A percentile compares a stretch with the other conserved stretches of the same genome.
These are phyloP conservation scores for Drosophila algonquin DNA, from an alignment of 2,888 invertebrate genomes.

Conservation along the genomic window DNA sequence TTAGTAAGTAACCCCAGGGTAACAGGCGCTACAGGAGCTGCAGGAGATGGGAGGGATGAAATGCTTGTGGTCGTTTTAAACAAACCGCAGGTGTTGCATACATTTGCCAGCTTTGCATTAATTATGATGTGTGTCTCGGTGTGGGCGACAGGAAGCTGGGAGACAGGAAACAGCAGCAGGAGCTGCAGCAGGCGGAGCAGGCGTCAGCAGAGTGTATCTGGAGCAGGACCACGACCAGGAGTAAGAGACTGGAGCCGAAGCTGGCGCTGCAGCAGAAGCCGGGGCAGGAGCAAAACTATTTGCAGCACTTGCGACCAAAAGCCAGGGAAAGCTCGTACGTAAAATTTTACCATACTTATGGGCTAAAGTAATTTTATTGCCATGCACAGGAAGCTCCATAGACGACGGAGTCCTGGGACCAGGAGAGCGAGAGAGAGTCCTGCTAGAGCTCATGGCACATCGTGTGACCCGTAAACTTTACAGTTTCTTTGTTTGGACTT, in stretches of 20 bases:
- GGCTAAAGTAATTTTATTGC: constrained; percentile 74
- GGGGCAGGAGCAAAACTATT: constrained; percentile 73
- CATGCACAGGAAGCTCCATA: constrained; percentile 68
- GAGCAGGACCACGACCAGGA: not conserved
- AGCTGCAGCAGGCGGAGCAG: not conserved
- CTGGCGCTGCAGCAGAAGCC: constrained; percentile 12
- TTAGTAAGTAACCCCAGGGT: constrained; percentile 6
- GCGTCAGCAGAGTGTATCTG: not conserved
- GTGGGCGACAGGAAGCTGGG: not conserved
- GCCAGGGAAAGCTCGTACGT: constrained; percentile 39
- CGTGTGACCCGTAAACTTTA: constrained; percentile 76
- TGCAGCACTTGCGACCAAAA: constrained; percentile 69
- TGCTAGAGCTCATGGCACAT: constrained; percentile 59
- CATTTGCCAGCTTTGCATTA: constrained; percentile 84
- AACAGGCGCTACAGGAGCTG: constrained; percentile 1
- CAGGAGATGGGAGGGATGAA: constrained; percentile 20
- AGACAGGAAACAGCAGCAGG: not conserved
- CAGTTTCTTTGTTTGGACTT: constrained; percentile 77
- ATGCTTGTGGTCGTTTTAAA: constrained; percentile 82
- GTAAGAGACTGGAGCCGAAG: not conserved
- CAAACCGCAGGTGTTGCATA: constrained; percentile 84
- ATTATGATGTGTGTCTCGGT: constrained; percentile 81
- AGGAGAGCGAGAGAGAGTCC: not conserved
- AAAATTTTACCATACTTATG: constrained; percentile 73
- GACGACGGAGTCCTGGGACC: constrained; percentile 48